Conservation (phyloP, 2,888 invertebrate species). For the Scaptomyza tumidula region DNA sequence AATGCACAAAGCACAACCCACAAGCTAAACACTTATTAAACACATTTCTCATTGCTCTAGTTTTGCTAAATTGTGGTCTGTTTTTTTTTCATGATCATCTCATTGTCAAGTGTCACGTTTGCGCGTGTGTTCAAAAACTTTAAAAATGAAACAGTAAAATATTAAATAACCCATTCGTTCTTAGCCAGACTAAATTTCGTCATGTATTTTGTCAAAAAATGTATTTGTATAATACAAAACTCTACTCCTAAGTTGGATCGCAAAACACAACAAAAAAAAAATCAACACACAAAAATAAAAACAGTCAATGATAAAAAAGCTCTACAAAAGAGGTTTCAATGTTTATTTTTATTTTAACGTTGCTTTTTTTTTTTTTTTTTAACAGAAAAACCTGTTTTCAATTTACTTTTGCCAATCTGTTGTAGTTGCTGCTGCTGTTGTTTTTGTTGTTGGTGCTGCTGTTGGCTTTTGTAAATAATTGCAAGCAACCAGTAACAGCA, state of each 20-base stretch:
- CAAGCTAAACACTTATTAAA: slow-evolving; percentile 25
- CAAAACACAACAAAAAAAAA: slow-evolving; percentile 18
- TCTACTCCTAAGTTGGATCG: slow-evolving; percentile 18
- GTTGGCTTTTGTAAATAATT: slow-evolving; percentile 79
- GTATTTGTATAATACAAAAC: slow-evolving; percentile 19
- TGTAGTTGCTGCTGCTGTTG: slow-evolving; percentile 29
- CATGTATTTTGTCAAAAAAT: slow-evolving; percentile 25
- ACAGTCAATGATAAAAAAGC: slow-evolving; percentile 70
- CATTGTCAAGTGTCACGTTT: slow-evolving; percentile 64
- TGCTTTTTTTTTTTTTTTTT: slow-evolving; percentile 15
- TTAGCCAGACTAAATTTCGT: slow-evolving; percentile 8
- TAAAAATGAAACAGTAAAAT: slow-evolving; percentile 10
- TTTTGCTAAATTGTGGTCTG: slow-evolving; percentile 15
- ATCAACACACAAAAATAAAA: slow-evolving; percentile 33
- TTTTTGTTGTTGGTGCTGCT: slow-evolving; percentile 34
- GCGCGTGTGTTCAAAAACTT: slow-evolving; percentile 23
- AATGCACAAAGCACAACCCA: slow-evolving; percentile 48
- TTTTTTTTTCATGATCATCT: slow-evolving; percentile 15
- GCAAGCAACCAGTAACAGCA: slow-evolving; percentile 71
- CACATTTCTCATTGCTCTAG: slow-evolving; percentile 31
- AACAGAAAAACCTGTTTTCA: slow-evolving; percentile 74
- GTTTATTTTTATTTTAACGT: slow-evolving; percentile 37
- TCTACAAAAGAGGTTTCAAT: slow-evolving; percentile 79
- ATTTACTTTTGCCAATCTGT: slow-evolving; percentile 69
- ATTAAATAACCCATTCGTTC: slow-evolving; percentile 29